phyloP scores from a whole-genome alignment of 2,888 invertebrate genomes.

The Geotrupes spiniger region DNA sequence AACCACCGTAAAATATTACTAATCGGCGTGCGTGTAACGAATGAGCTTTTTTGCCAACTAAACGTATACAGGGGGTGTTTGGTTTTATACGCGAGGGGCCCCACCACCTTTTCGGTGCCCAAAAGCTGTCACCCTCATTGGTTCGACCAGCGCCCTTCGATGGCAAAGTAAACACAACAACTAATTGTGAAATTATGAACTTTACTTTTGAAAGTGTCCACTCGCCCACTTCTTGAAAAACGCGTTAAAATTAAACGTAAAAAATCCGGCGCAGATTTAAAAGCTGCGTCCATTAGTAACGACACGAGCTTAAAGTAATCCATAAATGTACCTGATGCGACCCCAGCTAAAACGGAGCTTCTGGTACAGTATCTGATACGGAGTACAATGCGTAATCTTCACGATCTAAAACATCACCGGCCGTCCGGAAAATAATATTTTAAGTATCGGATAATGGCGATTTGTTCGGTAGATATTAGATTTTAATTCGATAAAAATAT shows the following conservation, averaged over 20 bases:
- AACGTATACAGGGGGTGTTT: conserved; percentile 38
- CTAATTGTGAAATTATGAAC: too few relatives aligned
- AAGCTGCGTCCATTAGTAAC: too few relatives aligned
- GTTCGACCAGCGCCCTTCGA: too few relatives aligned
- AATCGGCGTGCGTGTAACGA: conserved; percentile 21
- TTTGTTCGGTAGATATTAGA: not conserved
- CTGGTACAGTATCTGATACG: conserved; percentile 22
- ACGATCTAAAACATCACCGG: conserved; percentile 27
- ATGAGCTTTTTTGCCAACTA: conserved; percentile 33
- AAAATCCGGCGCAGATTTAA: too few relatives aligned
- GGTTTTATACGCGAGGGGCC: conserved; percentile 40
- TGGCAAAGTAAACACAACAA: too few relatives aligned
- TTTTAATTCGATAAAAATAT: too few relatives aligned
- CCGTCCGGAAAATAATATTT: conserved; percentile 25
- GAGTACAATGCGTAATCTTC: conserved; percentile 28
- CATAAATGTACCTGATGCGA: too few relatives aligned
- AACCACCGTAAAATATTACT: conserved; percentile 21
- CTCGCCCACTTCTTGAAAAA: too few relatives aligned
- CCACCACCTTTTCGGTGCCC: conserved; percentile 29
- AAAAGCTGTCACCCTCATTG: too few relatives aligned
- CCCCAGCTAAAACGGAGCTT: not conserved
- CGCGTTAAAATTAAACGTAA: too few relatives aligned
- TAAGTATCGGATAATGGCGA: conserved; percentile 12
- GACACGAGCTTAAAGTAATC: too few relatives aligned
- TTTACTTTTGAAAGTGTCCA: too few relatives aligned